Conservation (phyloP, 2,113 vertebrate species). For the Trematomus loennbergii region DNA sequence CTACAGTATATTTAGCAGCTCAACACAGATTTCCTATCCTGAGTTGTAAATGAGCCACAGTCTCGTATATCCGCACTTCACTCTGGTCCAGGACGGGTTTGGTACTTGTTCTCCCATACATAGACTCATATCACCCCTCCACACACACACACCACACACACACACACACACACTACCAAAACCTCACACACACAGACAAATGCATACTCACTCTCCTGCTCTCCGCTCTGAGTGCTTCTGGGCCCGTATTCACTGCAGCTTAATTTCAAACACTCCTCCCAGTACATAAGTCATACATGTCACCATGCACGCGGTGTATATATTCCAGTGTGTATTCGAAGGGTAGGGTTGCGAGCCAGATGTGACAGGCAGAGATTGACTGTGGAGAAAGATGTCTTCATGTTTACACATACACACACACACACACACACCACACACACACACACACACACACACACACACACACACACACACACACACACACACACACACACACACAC, state of each 20-base stretch:
- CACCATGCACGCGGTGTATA: conserved; percentile 72
- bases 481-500: not conserved
- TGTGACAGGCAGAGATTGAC: conserved; percentile 87
- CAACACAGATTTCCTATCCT: not conserved
- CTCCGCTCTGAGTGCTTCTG: conserved; percentile 53
- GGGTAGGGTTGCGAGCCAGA: conserved; percentile 87
- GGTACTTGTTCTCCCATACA: conserved; percentile 35
- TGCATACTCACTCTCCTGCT: conserved; percentile 2
- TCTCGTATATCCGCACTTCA: not conserved
- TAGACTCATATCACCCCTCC: conserved; percentile 4
- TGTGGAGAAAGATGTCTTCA: conserved; percentile 80
- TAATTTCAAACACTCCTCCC: conserved; percentile 78
- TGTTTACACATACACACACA: conserved; percentile 76
- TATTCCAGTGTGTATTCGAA: conserved; percentile 84
- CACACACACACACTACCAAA: conserved; percentile 12
- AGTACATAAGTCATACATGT: conserved; percentile 79
- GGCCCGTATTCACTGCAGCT: conserved; percentile 74
- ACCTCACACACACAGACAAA: conserved; percentile 25
- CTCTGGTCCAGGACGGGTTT: not conserved
- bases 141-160: not conserved
- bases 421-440: not conserved
- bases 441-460: conserved; percentile 18
- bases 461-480: too few relatives aligned
- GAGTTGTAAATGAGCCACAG: conserved; percentile 2
- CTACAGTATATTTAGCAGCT: not conserved